Evolutionary conservation across 2,113 vertebrate species (phyloP), one percentile per base, ranked within the genome.

Genomic region (Rhea pennata): DNA sequence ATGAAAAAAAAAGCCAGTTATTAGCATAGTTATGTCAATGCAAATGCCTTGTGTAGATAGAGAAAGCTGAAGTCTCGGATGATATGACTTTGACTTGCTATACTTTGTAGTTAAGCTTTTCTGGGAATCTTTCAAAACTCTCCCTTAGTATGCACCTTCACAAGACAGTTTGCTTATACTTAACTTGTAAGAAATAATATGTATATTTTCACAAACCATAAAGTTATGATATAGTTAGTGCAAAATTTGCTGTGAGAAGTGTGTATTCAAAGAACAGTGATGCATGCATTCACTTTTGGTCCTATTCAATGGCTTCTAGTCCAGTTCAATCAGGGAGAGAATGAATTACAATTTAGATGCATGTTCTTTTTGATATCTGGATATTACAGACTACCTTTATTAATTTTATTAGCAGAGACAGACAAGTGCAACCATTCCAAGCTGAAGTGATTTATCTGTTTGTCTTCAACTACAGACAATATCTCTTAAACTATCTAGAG

Each of bases 191-290:
- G 46, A 84, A 80, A 15, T 11, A 87, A 39, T 50, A 62, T 39
- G 46, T 26, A 21, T 51, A 59, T 86, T 84, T 88, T 88, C 54
- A 71, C 6, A 90, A 83, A 67, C 40, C 15, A 61, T 58, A 51
- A 74, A 62, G 85, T 42, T 70, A 77, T 4, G 11, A 0, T 13
- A 16, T 10, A 50, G 24, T 83, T 19, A 44, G 24, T 85, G 33
- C 8, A 11, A 73, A 84, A 75, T 84, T 81, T 80, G 1, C 44
- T 40, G 62, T 50, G 62, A 86, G 59, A 84, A 71, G 6, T 3
- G 0, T 23, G 42, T 1, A 0, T 29, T 92, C 46, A 56, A 67
- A 27, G 19, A 84, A 67, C 0, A 0, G 27, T 46, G 33, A 79
- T 69, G 8, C 27, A 9, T 79, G 4, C 10, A 17, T 40, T 80